A percentile compares a stretch with the other conserved stretches of the same genome.
Evolutionary conservation across 2,888 invertebrate genomes (phyloP).

Genomic region (Allygus modestus): DNA sequence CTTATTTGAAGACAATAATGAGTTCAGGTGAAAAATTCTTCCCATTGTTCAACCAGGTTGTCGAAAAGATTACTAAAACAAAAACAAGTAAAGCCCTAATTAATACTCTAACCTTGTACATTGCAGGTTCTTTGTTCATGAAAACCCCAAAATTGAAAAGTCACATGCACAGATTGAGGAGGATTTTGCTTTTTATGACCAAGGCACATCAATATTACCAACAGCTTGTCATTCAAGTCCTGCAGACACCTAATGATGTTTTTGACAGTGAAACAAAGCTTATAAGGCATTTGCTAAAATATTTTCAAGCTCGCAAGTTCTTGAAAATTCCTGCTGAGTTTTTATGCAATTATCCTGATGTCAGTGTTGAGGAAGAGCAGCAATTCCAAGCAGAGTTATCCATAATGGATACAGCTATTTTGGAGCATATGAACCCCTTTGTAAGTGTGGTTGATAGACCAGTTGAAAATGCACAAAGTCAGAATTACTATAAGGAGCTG

Average conservation of each 20-base stretch:
- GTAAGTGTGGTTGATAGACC: background rate
- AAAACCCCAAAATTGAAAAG: background rate
- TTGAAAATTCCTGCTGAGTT: constrained; percentile 13
- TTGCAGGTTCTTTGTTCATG: constrained; percentile 11
- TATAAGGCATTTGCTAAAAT: background rate
- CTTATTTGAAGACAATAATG: constrained; percentile 12
- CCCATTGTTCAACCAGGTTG: background rate
- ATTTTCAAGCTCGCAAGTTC: background rate
- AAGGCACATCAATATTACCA: background rate
- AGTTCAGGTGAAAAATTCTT: background rate
- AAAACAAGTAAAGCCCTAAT: constrained; percentile 25
- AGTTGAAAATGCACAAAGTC: background rate
- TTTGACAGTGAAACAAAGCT: constrained; percentile 7
- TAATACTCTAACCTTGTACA: background rate
- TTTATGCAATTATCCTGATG: background rate
- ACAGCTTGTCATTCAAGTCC: background rate
- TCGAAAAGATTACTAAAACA: background rate
- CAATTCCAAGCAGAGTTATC: background rate
- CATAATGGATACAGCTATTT: background rate
- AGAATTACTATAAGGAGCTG: background rate
- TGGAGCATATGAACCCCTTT: background rate
- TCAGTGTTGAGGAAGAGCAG: background rate
- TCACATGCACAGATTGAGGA: background rate
- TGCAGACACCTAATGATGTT: background rate
- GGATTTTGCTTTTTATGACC: background rate